Evolutionary conservation across 92 coral and sea anemone species (phyloP), one percentile per base, ranked within the genome.

Genomic region (Chrysogorgia sp.): DNA sequence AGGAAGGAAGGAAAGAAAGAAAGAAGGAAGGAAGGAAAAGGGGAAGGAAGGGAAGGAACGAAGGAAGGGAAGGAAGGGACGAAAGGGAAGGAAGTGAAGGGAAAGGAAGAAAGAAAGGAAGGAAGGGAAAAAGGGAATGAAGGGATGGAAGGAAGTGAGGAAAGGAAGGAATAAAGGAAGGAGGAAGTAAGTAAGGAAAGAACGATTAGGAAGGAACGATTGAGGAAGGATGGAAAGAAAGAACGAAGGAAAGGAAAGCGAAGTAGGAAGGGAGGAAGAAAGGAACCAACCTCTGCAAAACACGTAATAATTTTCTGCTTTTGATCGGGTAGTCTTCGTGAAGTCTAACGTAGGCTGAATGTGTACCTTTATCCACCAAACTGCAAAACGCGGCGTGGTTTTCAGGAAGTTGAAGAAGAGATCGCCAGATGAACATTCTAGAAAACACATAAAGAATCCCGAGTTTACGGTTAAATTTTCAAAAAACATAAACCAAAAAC

Each of bases 401-500:
- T 83, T 91, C 98, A 10, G 98, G 98, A 13, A 94, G 96, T 32
- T 89, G 89, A 19, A 94, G 92, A 76, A 94, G 85, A 17, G 94
- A 87, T 58, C 98, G 96, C 98, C 98, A 94, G 49, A 94, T 94
- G 52, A 94, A 94, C 91, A 91, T 89, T 81, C 98, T 94, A 70
- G 32, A 33, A 33, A 58, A 47, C 15, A n/a, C n/a, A 47, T 4
- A n/a, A 37, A 37, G 43, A 37, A 12, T 4, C 12, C 43, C n/a
- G n/a, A 4, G 43, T 37, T 37, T 37, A 12, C 43, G 43, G 12
- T 4, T 37, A 37, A 37, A 12, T 5, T 37, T 37, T 4, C n/a
- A n/a, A n/a, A n/a, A n/a, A n/a, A n/a, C n/a, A n/a, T n/a, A n/a
- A n/a, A n/a, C n/a, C n/a, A n/a, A n/a, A n/a, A n/a, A n/a, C n/a